Percentiles rank a stretch among this genome's conserved stretches.
Evolutionary conservation across 2,888 invertebrate genomes (phyloP).

Genomic region (Scotopteryx bipunctaria): DNA sequence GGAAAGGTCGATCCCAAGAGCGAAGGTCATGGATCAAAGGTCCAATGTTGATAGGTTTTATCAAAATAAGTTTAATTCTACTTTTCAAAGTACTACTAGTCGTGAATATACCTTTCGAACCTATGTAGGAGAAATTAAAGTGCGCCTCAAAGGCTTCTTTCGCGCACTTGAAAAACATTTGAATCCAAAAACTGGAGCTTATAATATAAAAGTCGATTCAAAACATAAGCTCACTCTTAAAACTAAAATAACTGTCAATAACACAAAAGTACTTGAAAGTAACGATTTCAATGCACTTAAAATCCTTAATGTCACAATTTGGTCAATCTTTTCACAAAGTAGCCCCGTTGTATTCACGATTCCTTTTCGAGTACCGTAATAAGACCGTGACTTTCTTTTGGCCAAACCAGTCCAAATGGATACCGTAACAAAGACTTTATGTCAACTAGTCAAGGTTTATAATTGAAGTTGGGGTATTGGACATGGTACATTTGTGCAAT

Average conservation of each 20-base stretch:
- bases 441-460: constrained; percentile 22
- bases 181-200: not conserved
- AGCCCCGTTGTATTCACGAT: constrained; percentile 32
- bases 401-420: constrained; percentile 20
- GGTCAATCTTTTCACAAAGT: constrained; percentile 28
- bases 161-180: not conserved
- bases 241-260: not conserved
- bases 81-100: not conserved
- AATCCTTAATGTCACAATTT: constrained; percentile 31
- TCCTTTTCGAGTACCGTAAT: constrained; percentile 31
- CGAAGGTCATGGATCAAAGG: not conserved
- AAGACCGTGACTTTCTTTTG: constrained; percentile 25
- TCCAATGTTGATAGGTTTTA: not conserved
- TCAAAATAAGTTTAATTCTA: not conserved
- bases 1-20: constrained; percentile 9
- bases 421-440: constrained; percentile 30
- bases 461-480: constrained; percentile 25
- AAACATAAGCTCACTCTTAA: not conserved
- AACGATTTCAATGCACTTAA: constrained; percentile 10
- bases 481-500: constrained; percentile 17
- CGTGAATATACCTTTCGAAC: too few species aligned
- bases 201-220: not conserved
- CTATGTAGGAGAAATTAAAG: too few species aligned
- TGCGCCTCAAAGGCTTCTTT: not conserved
- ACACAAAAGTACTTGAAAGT: constrained; percentile 10